A percentile compares a stretch with the other conserved stretches of the same genome.
These are phyloP conservation scores for Maniola hyperantus DNA, from an alignment of 2,888 invertebrate species.

Conservation along the genomic window DNA sequence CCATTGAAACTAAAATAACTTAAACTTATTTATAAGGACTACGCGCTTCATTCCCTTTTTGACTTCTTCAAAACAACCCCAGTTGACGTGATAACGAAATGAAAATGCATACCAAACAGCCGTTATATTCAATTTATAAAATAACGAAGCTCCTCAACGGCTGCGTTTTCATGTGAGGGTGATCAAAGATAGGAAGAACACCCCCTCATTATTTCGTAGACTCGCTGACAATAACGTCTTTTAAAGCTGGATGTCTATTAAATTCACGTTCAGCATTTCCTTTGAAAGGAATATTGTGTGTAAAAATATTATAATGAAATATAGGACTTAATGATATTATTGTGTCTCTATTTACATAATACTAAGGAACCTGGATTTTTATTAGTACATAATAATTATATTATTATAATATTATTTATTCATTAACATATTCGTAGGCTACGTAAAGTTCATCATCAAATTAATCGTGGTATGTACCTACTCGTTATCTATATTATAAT, in stretches of 20 bases:
- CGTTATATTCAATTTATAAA: constrained; percentile 53
- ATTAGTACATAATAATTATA: too few species aligned
- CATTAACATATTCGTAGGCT: too few species aligned
- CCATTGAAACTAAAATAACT: too few species aligned
- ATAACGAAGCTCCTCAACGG: constrained; percentile 59
- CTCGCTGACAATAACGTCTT: constrained; percentile 57
- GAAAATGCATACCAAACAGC: constrained; percentile 24
- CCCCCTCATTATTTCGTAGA: constrained; percentile 66
- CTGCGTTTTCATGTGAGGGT: constrained; percentile 64
- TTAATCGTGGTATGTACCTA: too few species aligned
- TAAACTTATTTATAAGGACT: too few species aligned
- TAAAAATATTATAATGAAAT: neutral
- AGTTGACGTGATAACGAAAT: constrained; percentile 14
- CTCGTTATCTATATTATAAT: too few species aligned
- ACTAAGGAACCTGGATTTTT: too few species aligned
- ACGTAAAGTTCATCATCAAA: too few species aligned
- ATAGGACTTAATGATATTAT: too few species aligned
- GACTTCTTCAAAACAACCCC: neutral
- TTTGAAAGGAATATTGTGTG: constrained; percentile 35
- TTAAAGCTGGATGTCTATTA: constrained; percentile 64
- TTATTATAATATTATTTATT: too few species aligned
- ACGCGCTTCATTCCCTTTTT: neutral
- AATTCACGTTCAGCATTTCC: constrained; percentile 61
- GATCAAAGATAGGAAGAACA: constrained; percentile 48
- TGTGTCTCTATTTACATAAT: too few species aligned